These are phyloP conservation scores for Microctenopoma steveboyesi DNA, from an alignment of 2,797 vertebrate genomes.

Conservation along the genomic window DNA sequence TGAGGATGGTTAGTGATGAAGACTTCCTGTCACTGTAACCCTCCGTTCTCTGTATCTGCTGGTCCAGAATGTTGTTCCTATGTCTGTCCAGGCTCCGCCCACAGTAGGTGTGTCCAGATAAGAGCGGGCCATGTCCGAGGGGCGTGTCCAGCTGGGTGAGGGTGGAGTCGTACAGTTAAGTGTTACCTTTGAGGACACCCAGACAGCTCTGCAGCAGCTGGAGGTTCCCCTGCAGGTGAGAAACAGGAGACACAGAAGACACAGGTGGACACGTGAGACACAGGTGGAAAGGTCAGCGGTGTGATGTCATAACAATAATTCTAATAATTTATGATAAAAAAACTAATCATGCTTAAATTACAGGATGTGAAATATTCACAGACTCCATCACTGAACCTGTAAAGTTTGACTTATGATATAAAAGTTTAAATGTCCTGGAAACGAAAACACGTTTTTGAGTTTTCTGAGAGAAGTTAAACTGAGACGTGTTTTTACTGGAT, in stretches of 20 bases:
- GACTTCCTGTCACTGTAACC: constrained; percentile 76
- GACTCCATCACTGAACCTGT: no score
- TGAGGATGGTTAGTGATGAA: constrained; percentile 74
- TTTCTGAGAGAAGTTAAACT: no score
- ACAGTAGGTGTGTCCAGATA: constrained; percentile 25
- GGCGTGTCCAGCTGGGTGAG: constrained; percentile 68
- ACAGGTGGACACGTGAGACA: not conserved
- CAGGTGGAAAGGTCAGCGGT: not conserved
- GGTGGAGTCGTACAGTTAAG: constrained; percentile 84
- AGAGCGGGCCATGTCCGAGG: not conserved
- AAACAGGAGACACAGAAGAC: not conserved
- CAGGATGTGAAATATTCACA: no score
- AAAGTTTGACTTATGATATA: no score
- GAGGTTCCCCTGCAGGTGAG: constrained; percentile 89
- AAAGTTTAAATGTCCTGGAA: no score
- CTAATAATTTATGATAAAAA: no score
- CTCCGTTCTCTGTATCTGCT: constrained; percentile 51
- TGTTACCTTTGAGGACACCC: constrained; percentile 93
- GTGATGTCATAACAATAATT: no score
- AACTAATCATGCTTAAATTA: no score
- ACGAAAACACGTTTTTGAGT: no score
- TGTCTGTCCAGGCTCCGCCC: constrained; percentile 28
- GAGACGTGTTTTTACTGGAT: no score
- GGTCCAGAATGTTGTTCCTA: constrained; percentile 39
- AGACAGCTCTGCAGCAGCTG: constrained; percentile 97